Conservation (phyloP, 2,113 vertebrate genomes). For the Charadrius vociferus region DNA sequence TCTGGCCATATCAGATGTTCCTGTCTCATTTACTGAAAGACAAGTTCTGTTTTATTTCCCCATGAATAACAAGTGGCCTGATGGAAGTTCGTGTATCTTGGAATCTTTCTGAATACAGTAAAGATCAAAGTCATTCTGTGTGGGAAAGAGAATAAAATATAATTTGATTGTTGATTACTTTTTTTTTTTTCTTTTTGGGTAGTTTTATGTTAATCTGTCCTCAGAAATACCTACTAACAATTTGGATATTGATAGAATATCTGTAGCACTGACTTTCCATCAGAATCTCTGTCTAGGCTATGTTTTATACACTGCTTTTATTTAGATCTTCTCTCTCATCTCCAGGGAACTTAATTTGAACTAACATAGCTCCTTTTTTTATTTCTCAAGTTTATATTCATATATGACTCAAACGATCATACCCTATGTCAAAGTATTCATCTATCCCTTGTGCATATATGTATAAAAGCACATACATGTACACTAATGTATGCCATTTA, state of each 20-base stretch:
- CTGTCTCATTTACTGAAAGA: background rate
- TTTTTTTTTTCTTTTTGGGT: background rate
- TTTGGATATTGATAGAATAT: background rate
- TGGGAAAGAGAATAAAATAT: background rate
- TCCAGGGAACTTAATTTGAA: background rate
- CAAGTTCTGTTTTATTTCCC: background rate
- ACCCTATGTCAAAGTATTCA: background rate
- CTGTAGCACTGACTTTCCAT: background rate
- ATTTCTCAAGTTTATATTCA: background rate
- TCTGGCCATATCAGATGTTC: background rate
- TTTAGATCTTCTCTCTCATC: background rate
- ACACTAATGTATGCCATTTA: background rate
- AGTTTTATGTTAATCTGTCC: background rate
- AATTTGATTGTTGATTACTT: background rate
- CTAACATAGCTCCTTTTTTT: background rate
- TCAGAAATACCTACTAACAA: background rate
- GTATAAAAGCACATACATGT: background rate
- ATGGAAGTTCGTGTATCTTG: background rate
- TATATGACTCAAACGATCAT: background rate
- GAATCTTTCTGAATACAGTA: background rate
- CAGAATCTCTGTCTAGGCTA: background rate
- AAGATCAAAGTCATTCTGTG: background rate
- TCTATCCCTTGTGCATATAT: background rate
- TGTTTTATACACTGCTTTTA: background rate
- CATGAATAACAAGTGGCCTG: background rate